Conservation (phyloP, 2,888 invertebrate species). For the Agriopis aurantiaria region DNA sequence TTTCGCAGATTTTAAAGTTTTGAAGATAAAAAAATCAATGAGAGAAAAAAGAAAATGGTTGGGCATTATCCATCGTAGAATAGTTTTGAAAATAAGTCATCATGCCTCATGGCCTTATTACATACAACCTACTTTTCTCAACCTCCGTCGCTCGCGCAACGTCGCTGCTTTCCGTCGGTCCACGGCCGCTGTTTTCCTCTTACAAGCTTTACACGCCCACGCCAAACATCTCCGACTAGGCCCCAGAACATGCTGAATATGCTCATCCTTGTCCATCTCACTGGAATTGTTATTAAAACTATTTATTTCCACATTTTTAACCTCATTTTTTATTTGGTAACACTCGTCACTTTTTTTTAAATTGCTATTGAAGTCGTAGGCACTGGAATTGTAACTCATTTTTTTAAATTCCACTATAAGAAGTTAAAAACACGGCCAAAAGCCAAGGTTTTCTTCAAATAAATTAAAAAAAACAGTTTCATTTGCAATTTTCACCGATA, state of each 20-base stretch:
- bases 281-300: constrained; percentile 17
- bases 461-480: neutral
- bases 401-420: constrained; percentile 24
- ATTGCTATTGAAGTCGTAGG: constrained; percentile 64
- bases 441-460: neutral
- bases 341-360: constrained; percentile 61
- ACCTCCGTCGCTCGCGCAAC: constrained; percentile 95
- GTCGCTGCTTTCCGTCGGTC: constrained; percentile 99
- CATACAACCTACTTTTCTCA: constrained; percentile 92
- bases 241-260: constrained; percentile 82
- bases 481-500: neutral
- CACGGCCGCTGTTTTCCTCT: constrained; percentile 97
- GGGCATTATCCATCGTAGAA: no score
- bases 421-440: neutral
- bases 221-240: constrained; percentile 93
- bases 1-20: no score
- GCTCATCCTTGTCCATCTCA: constrained; percentile 63
- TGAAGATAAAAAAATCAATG: no score
- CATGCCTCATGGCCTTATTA: no score
- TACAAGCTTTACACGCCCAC: constrained; percentile 99
- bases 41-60: no score
- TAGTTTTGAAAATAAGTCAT: no score
- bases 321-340: constrained; percentile 74
- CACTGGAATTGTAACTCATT: constrained; percentile 72
- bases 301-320: constrained; percentile 48